Evolutionary conservation across 2,888 invertebrate genomes (phyloP).

Genomic region (Eurytoma californica): DNA sequence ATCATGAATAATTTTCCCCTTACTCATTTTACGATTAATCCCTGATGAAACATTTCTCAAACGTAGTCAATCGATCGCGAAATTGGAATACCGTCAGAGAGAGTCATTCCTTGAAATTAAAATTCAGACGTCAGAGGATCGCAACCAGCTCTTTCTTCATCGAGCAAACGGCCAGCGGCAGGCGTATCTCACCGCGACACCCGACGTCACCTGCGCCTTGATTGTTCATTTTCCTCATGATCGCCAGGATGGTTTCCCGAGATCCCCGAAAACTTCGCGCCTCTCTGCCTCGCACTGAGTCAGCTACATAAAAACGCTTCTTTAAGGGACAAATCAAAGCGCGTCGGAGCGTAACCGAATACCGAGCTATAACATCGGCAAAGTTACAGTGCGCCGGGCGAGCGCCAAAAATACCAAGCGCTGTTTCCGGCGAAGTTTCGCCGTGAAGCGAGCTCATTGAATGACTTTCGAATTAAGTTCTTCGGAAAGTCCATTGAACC

Average conservation of each 20-base stretch:
- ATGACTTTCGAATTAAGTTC: neutral
- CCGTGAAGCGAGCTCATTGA: no score
- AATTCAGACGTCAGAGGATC: conserved; percentile 11
- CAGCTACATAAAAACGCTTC: conserved; percentile 36
- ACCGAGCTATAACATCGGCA: conserved; percentile 39
- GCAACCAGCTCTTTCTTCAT: neutral
- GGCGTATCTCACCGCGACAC: neutral
- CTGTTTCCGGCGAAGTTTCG: no score
- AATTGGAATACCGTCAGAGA: no score
- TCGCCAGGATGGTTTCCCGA: neutral
- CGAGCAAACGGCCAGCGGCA: neutral
- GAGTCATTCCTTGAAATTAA: neutral
- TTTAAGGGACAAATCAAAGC: conserved; percentile 47
- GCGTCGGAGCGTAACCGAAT: conserved; percentile 25
- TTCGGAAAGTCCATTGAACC: no score
- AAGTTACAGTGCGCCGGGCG: conserved; percentile 26
- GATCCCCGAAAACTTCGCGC: neutral
- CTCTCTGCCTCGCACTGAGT: neutral
- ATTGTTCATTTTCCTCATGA: conserved; percentile 9
- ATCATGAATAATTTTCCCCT: no score
- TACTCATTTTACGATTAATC: no score
- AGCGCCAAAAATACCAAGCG: neutral
- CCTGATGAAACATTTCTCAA: no score
- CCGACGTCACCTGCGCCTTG: neutral
- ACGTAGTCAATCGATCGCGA: no score